Conservation (phyloP, 2,888 invertebrate genomes). For the Alcis repandata region DNA sequence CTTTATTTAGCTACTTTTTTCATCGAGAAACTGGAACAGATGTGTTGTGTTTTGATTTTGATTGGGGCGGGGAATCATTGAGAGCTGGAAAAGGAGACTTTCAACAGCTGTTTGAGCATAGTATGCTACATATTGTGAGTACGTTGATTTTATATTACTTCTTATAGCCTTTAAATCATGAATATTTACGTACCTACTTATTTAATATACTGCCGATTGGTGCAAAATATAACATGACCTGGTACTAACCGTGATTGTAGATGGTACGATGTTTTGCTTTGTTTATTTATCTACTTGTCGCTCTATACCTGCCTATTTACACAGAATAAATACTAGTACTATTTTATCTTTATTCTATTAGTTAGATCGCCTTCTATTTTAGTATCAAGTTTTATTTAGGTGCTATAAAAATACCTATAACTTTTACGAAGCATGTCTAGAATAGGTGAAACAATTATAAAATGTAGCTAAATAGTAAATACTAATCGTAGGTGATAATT, state of each 20-base stretch:
- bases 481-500: no score
- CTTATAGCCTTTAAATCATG: slow-evolving; percentile 35
- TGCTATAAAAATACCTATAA: no score
- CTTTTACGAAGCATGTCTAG: no score
- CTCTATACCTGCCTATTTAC: not conserved
- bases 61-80: slow-evolving; percentile 55
- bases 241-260: not conserved
- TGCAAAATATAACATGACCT: not conserved
- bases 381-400: no score
- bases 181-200: not conserved
- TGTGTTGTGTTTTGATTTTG: slow-evolving; percentile 75
- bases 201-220: not conserved
- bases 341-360: no score
- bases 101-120: slow-evolving; percentile 79
- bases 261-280: not conserved
- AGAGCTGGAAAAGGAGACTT: slow-evolving; percentile 60
- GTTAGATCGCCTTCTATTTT: no score
- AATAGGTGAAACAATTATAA: no score
- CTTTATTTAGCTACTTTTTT: slow-evolving; percentile 14
- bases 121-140: slow-evolving; percentile 83
- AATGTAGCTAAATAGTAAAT: no score
- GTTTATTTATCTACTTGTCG: not conserved
- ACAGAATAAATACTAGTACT: no score
- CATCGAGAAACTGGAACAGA: slow-evolving; percentile 45
- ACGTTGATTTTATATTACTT: slow-evolving; percentile 38